Conservation (phyloP, 2,113 vertebrate species). For the Lipophrys pholis region DNA sequence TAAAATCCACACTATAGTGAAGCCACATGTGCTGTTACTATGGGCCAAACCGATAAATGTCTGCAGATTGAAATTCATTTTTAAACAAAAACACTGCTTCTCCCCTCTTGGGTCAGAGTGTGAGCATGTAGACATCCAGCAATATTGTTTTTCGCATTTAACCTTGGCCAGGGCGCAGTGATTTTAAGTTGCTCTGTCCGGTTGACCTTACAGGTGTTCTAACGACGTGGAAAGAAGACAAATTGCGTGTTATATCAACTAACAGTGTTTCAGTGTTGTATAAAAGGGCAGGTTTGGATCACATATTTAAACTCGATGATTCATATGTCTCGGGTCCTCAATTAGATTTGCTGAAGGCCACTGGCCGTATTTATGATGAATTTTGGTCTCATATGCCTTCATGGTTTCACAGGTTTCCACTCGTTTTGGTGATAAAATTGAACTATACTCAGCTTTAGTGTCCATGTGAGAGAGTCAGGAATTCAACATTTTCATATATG, state of each 20-base stretch:
- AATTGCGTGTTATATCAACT: neutral
- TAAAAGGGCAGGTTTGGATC: neutral
- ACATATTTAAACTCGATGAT: neutral
- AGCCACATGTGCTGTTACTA: neutral
- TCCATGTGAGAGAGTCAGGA: neutral
- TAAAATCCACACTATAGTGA: neutral
- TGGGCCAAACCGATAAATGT: neutral
- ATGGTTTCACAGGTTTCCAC: neutral
- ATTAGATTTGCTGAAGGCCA: constrained; percentile 2
- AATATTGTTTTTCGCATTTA: constrained; percentile 17
- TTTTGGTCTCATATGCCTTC: neutral
- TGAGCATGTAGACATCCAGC: neutral
- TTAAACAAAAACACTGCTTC: neutral
- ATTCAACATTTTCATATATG: neutral
- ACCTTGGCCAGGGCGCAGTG: constrained; percentile 52
- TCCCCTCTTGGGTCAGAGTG: neutral
- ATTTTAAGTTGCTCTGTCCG: constrained; percentile 16
- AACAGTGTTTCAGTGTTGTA: neutral
- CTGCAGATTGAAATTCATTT: neutral
- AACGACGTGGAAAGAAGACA: constrained; percentile 1
- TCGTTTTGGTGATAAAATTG: neutral
- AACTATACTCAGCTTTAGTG: neutral
- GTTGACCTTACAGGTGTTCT: constrained; percentile 18
- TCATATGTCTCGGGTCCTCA: neutral
- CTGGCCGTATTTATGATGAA: neutral